These are phyloP conservation scores for Hesperia comma DNA, from an alignment of 2,888 invertebrate species.

Conservation along the genomic window DNA sequence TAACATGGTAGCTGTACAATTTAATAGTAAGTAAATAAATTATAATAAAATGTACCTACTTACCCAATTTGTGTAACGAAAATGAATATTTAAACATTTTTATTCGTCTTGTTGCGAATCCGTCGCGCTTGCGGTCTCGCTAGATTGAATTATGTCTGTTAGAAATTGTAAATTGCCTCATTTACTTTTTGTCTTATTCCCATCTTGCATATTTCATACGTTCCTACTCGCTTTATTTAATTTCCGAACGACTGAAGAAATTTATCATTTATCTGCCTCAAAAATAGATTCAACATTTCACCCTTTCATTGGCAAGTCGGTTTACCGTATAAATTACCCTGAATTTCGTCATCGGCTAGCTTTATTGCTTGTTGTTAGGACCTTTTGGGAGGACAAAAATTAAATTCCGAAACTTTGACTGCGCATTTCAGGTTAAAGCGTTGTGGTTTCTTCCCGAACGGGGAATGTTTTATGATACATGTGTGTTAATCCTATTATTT, in stretches of 20 bases:
- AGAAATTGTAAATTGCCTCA: constrained; percentile 64
- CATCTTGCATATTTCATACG: constrained; percentile 41
- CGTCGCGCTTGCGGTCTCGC: constrained; percentile 50
- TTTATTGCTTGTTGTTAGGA: constrained; percentile 21
- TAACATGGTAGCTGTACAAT: constrained; percentile 47
- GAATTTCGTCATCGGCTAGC: constrained; percentile 14
- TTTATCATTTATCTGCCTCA: constrained; percentile 29
- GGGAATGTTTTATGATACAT: constrained; percentile 19
- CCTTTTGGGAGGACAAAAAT: constrained; percentile 25
- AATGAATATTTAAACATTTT: constrained; percentile 64
- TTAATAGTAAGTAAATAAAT: too few species aligned
- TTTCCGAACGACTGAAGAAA: constrained; percentile 25
- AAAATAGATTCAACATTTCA: constrained; percentile 12
- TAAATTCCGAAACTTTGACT: constrained; percentile 9
- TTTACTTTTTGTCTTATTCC: constrained; percentile 49
- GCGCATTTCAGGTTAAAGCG: not conserved
- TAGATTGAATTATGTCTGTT: constrained; percentile 62
- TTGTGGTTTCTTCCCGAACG: constrained; percentile 16
- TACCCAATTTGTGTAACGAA: constrained; percentile 55
- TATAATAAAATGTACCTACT: constrained; percentile 46
- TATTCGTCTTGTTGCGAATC: constrained; percentile 46
- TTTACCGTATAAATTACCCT: constrained; percentile 24
- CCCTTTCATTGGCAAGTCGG: constrained; percentile 17
- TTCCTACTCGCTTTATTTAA: constrained; percentile 28
- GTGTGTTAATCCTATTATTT: constrained; percentile 27